A percentile compares a stretch with the other conserved stretches of the same genome.
These are phyloP conservation scores for Origma solitaria DNA, from an alignment of 2,113 vertebrate genomes.

Conservation along the genomic window DNA sequence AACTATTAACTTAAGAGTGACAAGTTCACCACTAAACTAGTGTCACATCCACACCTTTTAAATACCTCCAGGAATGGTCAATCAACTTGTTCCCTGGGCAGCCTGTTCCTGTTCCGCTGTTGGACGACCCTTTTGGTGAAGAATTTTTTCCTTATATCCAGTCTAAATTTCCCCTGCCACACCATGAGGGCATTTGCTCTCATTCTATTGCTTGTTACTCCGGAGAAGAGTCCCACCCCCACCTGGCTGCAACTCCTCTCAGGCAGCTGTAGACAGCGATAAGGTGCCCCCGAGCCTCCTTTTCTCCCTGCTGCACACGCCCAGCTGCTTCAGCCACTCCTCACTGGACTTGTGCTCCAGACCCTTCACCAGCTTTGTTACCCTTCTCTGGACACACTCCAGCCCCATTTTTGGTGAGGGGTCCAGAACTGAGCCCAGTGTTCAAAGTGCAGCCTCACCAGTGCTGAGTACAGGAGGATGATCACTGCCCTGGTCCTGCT, in stretches of 20 bases:
- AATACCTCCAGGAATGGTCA: not conserved
- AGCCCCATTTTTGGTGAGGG: not conserved
- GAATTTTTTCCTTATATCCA: not conserved
- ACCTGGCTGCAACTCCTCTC: not conserved
- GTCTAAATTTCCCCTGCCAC: not conserved
- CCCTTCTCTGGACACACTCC: not conserved
- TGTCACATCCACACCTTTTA: not conserved
- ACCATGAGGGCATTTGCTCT: not conserved
- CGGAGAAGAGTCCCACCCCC: not conserved
- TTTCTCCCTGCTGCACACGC: not conserved
- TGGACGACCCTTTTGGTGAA: not conserved
- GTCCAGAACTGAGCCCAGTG: not conserved
- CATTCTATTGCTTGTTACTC: not conserved
- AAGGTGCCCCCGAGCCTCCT: not conserved
- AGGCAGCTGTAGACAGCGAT: rapidly evolving
- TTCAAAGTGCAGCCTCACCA: not conserved
- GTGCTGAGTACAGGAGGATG: rapidly evolving
- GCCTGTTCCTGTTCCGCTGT: not conserved
- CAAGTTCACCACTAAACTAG: not conserved
- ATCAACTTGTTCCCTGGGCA: not conserved
- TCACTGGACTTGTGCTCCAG: not conserved
- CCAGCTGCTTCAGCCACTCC: not conserved
- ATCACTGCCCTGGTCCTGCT: not conserved
- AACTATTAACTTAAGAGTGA: not conserved
- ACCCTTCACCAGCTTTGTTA: not conserved